Percentiles rank a stretch among this genome's conserved stretches.
Evolutionary conservation across 1,140 invertebrate species (phyloP).

Genomic region (Psilanteris sp.): DNA sequence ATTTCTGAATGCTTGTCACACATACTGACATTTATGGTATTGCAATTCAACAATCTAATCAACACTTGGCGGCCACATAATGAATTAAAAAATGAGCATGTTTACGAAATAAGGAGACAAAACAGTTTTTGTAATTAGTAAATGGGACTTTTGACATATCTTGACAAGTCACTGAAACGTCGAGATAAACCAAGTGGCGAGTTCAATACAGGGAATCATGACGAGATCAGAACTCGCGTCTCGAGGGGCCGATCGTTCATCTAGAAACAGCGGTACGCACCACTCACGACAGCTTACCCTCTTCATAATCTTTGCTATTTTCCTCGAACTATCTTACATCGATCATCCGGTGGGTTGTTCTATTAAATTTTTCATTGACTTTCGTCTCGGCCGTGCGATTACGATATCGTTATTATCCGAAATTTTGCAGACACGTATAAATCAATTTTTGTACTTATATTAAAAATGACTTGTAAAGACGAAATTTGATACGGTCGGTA

Average conservation of each 20-base stretch:
- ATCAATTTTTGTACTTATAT: no score
- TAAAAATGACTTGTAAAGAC: no score
- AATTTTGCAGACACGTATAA: constrained; percentile 21
- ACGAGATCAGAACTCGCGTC: constrained; percentile 68
- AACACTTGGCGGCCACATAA: no score
- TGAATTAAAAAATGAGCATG: not conserved
- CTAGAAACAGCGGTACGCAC: constrained; percentile 69
- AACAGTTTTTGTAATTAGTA: constrained; percentile 43
- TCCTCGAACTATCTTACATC: constrained; percentile 74
- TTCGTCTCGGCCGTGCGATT: constrained; percentile 23
- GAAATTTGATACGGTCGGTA: no score
- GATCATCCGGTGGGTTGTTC: constrained; percentile 71
- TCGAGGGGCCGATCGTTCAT: constrained; percentile 76
- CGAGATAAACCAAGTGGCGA: constrained; percentile 71
- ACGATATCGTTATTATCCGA: constrained; percentile 13
- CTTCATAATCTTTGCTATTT: constrained; percentile 75
- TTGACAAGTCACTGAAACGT: constrained; percentile 25
- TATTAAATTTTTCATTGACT: constrained; percentile 74
- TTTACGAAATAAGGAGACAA: not conserved
- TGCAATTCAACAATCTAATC: no score
- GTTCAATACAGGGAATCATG: constrained; percentile 65
- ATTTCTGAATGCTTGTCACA: no score
- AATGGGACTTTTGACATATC: constrained; percentile 20
- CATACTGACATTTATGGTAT: no score
- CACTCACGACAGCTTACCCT: constrained; percentile 62